A percentile compares a stretch with the other conserved stretches of the same genome.
Evolutionary conservation across 2,888 invertebrate species (phyloP).

Genomic region (Bellardia bayeri): DNA sequence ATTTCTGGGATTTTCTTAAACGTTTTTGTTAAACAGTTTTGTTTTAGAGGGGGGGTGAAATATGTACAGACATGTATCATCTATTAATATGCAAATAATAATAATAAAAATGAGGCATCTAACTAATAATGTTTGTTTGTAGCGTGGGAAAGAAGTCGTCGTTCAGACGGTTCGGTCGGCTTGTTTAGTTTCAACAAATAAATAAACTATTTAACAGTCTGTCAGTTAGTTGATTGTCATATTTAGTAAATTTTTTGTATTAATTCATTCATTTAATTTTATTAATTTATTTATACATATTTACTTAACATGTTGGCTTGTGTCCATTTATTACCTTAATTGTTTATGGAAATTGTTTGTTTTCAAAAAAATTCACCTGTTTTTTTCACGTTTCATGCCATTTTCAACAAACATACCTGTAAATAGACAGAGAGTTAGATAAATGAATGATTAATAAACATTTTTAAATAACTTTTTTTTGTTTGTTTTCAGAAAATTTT

Average conservation of each 20-base stretch:
- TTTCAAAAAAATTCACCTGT: conserved; percentile 46
- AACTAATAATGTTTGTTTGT: conserved; percentile 31
- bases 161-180: not conserved
- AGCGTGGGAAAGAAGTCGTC: conserved; percentile 68
- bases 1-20: conserved; percentile 34
- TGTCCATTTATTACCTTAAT: conserved; percentile 46
- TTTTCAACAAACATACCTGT: conserved; percentile 59
- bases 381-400: conserved; percentile 25
- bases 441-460: conserved; percentile 37
- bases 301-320: not conserved
- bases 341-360: conserved; percentile 38
- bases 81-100: conserved; percentile 72
- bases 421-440: conserved; percentile 59
- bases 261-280: not conserved
- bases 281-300: not conserved
- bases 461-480: not conserved
- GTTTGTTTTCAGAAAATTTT: not conserved
- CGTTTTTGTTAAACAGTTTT: conserved; percentile 24
- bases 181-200: conserved; percentile 20
- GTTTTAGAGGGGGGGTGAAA: too few relatives aligned
- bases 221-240: not conserved
- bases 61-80: too few relatives aligned
- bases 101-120: conserved; percentile 56
- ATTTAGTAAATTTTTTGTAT: not conserved
- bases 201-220: conserved; percentile 11